Percentiles rank a stretch among this genome's conserved stretches.
phyloP scores from a whole-genome alignment of 2,888 invertebrate species.

The Noctuana brunneofusca region DNA sequence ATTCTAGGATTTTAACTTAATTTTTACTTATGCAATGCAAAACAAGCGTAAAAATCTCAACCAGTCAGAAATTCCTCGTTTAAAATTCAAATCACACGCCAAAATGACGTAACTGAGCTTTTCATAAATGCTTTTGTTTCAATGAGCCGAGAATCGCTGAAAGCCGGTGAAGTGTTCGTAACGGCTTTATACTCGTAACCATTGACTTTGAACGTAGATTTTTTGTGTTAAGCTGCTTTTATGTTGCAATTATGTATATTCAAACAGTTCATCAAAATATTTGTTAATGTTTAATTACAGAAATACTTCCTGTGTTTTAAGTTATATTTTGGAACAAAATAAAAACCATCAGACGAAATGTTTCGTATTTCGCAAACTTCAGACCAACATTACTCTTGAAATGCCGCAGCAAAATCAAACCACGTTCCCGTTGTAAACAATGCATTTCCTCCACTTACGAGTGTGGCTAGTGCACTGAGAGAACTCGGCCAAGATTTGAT shows the following conservation, averaged over 20 bases:
- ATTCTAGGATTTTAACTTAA: no score
- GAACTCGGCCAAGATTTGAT: no score
- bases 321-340: no score
- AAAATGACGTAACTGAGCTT: conserved; percentile 18
- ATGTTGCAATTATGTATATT: background rate
- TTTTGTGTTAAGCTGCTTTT: background rate
- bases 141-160: conserved; percentile 23
- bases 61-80: background rate
- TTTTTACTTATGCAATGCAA: no score
- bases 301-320: no score
- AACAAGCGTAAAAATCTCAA: background rate
- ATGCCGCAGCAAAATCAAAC: conserved; percentile 13
- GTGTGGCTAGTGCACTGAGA: conserved; percentile 12
- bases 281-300: no score
- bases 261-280: background rate
- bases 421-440: conserved; percentile 18
- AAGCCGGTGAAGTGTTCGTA: conserved; percentile 10
- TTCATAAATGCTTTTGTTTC: conserved; percentile 28
- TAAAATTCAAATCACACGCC: conserved; percentile 13
- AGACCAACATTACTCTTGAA: conserved; percentile 1
- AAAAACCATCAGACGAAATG: no score
- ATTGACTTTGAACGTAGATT: conserved; percentile 20
- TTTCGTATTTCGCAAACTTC: background rate
- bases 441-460: conserved; percentile 18
- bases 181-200: conserved; percentile 24